Base-by-base conservation (phyloP, 2,888 invertebrate genomes). In the Cataglyphis livida region DNA sequence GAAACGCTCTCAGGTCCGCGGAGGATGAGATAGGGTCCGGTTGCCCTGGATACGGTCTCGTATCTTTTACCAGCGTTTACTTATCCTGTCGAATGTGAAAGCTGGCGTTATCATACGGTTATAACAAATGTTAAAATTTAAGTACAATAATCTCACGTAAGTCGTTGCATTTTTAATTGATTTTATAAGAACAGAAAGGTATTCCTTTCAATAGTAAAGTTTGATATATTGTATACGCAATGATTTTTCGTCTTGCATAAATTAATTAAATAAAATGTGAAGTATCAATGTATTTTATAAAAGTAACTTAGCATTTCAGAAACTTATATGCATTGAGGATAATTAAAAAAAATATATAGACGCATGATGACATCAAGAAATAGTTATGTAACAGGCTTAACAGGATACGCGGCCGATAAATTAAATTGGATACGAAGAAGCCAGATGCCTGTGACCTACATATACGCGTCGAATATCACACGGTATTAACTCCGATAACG, bases 31-130 rank as follows among this genome's bases (percentile, higher is more conserved):
- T 91, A 87, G 91, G 91, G 92, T 91, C 90, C 88, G 91, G 92
- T 92, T 92, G 91, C 92, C 92, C 91, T 92, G 92, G 92, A 91
- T 90, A 92, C 92, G 90, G 82, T 90, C 90, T 90, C 91, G 87
- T 86, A 87, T 90, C 87, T 88, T 90, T 79, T 81, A 87, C 70
- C 68, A 75, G 79, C 85, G 89, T 89, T 89, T 89, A 88, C 89
- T 91, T 87, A 89, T 88, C 82, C 85, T 82, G 76, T 85, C 85
- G 86, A 90, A 89, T 90, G 86, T 87, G 86, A 90, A 85, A 90
- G 87, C 86, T 87, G 82, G 78, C 66, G 84, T 79, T 84, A 85
- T 87, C 83, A 85, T 85, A 21, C 25, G 25, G 44, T 62, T 70
- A 25, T 78, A 70, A 78, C 32, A 18, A 78, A 78, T 28, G 38